A percentile compares a stretch with the other conserved stretches of the same genome.
These are phyloP conservation scores for Pardalotus punctatus DNA, from an alignment of 2,113 vertebrate species.

Conservation along the genomic window DNA sequence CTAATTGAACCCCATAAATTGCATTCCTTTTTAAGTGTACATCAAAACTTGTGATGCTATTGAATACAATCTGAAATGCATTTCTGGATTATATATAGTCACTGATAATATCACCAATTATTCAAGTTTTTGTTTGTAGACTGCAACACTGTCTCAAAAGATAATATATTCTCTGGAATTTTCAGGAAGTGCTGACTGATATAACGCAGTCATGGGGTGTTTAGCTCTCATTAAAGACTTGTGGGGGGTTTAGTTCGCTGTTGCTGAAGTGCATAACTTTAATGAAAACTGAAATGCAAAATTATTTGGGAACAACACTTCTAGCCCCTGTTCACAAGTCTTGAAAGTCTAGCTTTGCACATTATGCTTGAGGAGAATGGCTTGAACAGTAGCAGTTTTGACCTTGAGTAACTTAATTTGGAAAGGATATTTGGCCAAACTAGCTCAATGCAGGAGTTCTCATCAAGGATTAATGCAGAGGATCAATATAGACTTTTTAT, in stretches of 20 bases:
- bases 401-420: constrained; percentile 55
- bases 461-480: constrained; percentile 40
- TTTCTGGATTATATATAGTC: background rate
- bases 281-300: background rate
- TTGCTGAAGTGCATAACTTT: background rate
- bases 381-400: background rate
- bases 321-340: background rate
- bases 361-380: background rate
- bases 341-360: background rate
- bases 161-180: background rate
- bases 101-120: background rate
- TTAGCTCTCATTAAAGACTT: background rate
- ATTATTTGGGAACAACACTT: background rate
- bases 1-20: background rate
- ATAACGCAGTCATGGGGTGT: background rate
- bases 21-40: background rate
- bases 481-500: constrained; percentile 52
- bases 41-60: background rate
- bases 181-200: background rate
- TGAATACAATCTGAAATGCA: background rate
- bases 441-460: background rate
- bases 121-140: background rate
- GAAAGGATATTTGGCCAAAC: constrained; percentile 38
- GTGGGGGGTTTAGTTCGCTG: background rate
- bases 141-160: background rate